Evolutionary conservation across 2,797 vertebrate genomes (phyloP), one percentile per base, ranked within the genome.

Genomic region (Lacerta agilis): DNA sequence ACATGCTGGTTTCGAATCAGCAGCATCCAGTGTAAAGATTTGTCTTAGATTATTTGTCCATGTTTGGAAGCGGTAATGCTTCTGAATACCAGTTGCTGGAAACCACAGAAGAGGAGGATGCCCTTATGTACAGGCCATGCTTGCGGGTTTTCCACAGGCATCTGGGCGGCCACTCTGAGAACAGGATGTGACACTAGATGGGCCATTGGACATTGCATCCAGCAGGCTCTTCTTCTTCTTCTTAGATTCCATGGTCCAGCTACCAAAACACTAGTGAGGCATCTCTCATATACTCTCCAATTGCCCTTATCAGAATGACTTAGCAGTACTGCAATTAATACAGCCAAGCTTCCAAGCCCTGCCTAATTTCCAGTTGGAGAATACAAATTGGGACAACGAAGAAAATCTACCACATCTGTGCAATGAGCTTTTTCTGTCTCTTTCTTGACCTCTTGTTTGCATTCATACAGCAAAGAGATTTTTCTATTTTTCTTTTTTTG

Each of bases 361-460:
- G 10, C 4, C 7, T 55, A 2, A 13, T 43, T 83, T 76, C 25
- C 27, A 45, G 20, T 5, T 85, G 36, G 25, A 41, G 36, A n/a
- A 85, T 29, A 8, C 25, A 61, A 41, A 76, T 76, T 25, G 41
- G 25, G 38, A 55, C 75, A 25, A 45, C 1, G 49, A 23, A 45
- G 29, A 77, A 77, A 27, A 41, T 78, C 61, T 64, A 64, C 33
- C 71, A 36, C 13, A 81, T 64, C 7, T 11, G 58, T 38, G 23
- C n/a, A 58, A 18, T 10, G 36, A 11, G 33, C 36, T n/a, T 49
- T 75, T 89, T 87, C 36, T 79, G 66, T 82, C 81, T 8, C 1
- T 18, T 76, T 36, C 77, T 86, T 94, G 86, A 85, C 90, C 84
- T 85, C 36, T 41, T 89, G 84, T 91, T 88, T 75, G 43, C 58